phyloP scores from a whole-genome alignment of 1,140 invertebrate species.

The Nixonia krombeini region DNA sequence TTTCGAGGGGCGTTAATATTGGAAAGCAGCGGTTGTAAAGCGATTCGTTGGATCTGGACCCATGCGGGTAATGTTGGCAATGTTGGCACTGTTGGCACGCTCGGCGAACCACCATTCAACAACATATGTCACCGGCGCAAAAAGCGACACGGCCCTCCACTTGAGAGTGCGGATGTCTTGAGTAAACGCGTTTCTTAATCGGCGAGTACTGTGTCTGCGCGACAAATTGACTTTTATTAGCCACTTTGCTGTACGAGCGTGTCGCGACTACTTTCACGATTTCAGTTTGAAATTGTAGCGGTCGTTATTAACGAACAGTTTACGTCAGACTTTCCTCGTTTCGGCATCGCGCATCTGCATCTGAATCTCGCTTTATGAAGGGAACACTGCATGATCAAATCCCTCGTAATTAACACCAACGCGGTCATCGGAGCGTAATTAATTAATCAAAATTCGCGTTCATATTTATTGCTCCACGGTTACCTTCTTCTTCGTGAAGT shows the following conservation, averaged over 20 bases:
- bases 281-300: constrained; percentile 16
- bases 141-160: constrained; percentile 3
- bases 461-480: no score
- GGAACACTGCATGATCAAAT: no score
- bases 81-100: constrained; percentile 19
- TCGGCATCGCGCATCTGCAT: not conserved
- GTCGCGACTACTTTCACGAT: constrained; percentile 31
- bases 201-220: constrained; percentile 20
- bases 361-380: no score
- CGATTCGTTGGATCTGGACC: constrained; percentile 15
- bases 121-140: constrained; percentile 8
- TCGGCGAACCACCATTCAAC: not conserved
- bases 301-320: constrained; percentile 14
- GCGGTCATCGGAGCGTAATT: not conserved
- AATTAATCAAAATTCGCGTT: no score
- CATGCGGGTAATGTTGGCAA: constrained; percentile 25
- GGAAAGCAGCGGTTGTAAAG: constrained; percentile 3
- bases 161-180: constrained; percentile 22
- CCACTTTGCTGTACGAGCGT: constrained; percentile 28
- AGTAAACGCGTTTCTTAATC: constrained; percentile 45
- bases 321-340: not conserved
- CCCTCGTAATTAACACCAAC: no score
- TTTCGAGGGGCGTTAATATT: not conserved
- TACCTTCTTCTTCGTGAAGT: no score
- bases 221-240: constrained; percentile 44